Conservation (phyloP, 2,113 vertebrate species). For the Lepus timidus region DNA sequence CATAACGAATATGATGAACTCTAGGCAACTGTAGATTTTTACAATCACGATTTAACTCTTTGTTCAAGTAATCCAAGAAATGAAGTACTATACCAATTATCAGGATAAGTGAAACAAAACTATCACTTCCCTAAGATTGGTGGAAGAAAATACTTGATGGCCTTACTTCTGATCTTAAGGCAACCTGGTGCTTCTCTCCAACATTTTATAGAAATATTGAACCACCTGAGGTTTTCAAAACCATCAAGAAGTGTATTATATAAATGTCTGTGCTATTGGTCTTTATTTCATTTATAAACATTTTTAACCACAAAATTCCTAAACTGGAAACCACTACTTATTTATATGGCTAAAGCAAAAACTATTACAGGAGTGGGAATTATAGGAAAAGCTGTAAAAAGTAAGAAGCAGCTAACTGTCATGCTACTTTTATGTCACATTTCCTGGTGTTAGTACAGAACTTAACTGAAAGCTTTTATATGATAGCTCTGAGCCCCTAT, state of each 20-base stretch:
- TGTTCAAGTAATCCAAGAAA: not conserved
- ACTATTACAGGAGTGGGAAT: not conserved
- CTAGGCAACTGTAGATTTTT: not conserved
- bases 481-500: not conserved
- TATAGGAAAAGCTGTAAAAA: not conserved
- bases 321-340: not conserved
- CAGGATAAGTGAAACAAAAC: not conserved
- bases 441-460: not conserved
- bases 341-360: not conserved
- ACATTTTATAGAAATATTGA: not conserved
- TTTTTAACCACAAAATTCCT: conserved; percentile 26
- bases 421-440: not conserved
- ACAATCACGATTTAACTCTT: not conserved
- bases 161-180: not conserved
- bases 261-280: not conserved
- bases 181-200: not conserved
- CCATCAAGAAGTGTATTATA: not conserved
- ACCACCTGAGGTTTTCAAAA: not conserved
- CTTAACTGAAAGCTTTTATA: not conserved
- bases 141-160: not conserved
- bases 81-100: not conserved
- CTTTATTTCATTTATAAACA: not conserved
- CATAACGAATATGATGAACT: not conserved
- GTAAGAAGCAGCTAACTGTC: not conserved
- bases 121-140: not conserved